Evolutionary conservation across 2,797 vertebrate species (phyloP).

Genomic region (Gambelia wislizenii): DNA sequence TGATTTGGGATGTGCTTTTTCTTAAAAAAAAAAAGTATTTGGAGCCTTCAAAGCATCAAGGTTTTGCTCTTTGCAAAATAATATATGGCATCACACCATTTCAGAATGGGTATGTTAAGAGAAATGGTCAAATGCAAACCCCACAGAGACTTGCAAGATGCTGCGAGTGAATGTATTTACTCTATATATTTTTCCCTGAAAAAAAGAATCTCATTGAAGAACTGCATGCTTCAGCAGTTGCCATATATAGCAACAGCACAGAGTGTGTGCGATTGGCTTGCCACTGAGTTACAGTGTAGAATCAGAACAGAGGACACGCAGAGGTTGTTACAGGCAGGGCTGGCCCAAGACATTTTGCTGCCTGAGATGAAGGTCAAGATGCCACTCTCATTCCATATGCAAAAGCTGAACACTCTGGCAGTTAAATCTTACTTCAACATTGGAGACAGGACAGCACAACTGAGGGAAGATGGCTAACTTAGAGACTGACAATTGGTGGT

Average conservation of each 20-base stretch:
- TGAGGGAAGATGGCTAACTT: neutral
- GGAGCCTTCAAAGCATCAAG: neutral
- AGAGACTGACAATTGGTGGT: too few species aligned
- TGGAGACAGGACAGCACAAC: neutral
- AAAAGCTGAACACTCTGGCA: neutral
- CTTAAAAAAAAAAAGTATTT: neutral
- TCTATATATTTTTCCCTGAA: slow-evolving; percentile 32
- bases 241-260: slow-evolving; percentile 65
- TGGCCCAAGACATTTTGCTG: neutral
- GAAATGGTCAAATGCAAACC: neutral
- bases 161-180: slow-evolving; percentile 32
- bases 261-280: neutral
- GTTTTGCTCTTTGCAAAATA: neutral
- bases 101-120: neutral
- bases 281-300: slow-evolving; percentile 8
- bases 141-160: neutral
- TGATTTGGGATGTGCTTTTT: neutral
- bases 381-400: neutral
- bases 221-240: slow-evolving; percentile 13
- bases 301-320: slow-evolving; percentile 15
- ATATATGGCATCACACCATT: neutral
- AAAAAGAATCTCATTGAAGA: slow-evolving; percentile 25
- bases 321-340: neutral
- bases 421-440: neutral
- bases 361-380: neutral